phyloP scores from a whole-genome alignment of 2,113 vertebrate genomes.

The Syngnathus floridae region DNA sequence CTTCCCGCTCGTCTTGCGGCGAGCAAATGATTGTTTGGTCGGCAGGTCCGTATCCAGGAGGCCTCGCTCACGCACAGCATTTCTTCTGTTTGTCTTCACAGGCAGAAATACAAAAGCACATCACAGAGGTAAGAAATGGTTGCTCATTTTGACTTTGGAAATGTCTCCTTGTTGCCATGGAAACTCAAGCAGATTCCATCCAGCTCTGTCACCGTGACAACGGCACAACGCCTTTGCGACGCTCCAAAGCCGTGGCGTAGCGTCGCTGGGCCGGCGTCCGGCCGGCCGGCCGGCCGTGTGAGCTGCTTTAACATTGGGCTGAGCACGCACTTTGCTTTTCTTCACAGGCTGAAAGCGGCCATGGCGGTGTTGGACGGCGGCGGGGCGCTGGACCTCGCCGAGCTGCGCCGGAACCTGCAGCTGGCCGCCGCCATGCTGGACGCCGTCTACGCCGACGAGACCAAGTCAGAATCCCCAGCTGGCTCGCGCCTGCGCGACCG shows the following conservation, averaged over 20 bases:
- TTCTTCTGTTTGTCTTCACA: conserved; percentile 53
- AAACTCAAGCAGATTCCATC: conserved; percentile 39
- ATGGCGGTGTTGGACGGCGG: conserved; percentile 91
- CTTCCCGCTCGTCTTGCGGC: too few species aligned
- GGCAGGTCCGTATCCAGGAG: not conserved
- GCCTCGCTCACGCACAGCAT: too few species aligned
- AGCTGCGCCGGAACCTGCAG: conserved; percentile 93
- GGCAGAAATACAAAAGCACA: conserved; percentile 76
- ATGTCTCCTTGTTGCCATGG: conserved; percentile 51
- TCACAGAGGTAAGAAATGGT: conserved; percentile 67
- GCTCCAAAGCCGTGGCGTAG: too few species aligned
- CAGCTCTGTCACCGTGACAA: conserved; percentile 29
- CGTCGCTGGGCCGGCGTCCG: too few species aligned
- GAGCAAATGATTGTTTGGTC: not conserved
- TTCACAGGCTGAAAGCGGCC: conserved; percentile 82
- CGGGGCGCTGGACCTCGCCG: conserved; percentile 80
- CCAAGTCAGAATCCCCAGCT: conserved; percentile 67
- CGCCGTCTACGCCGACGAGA: conserved; percentile 95
- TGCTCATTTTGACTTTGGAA: not conserved
- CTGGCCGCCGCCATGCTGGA: conserved; percentile 92
- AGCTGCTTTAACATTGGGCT: too few species aligned
- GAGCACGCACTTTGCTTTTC: not conserved
- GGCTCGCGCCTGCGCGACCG: too few species aligned
- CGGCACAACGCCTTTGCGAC: conserved; percentile 15
- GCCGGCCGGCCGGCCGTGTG: too few species aligned